A percentile compares a stretch with the other conserved stretches of the same genome.
Evolutionary conservation across 1,140 invertebrate genomes (phyloP).

Genomic region (Solen grandis): DNA sequence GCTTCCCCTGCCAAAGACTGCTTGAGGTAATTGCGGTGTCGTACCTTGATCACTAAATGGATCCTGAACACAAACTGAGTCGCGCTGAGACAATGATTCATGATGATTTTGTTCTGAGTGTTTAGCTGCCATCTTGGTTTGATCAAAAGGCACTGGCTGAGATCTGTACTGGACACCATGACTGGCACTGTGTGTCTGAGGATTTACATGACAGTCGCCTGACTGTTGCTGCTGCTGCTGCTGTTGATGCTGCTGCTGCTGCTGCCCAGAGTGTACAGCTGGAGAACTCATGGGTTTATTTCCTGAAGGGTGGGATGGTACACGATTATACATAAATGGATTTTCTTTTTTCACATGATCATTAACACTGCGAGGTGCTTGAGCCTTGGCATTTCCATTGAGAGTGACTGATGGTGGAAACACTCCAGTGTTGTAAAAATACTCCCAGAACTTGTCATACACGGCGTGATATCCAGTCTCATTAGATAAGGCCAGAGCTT

Average conservation of each 20-base stretch:
- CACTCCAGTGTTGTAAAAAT: slow-evolving; percentile 71
- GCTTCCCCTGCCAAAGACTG: not conserved
- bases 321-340: too few relatives aligned
- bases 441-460: slow-evolving; percentile 75
- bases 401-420: slow-evolving; percentile 71
- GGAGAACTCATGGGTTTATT: slow-evolving; percentile 5
- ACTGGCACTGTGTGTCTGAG: not conserved
- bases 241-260: slow-evolving; percentile 3
- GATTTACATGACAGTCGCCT: not conserved
- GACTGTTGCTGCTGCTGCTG: slow-evolving; percentile 26
- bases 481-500: slow-evolving; percentile 61
- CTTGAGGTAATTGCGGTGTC: not conserved
- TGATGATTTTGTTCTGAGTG: not conserved
- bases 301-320: too few relatives aligned
- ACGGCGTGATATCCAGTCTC: slow-evolving; percentile 61
- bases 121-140: not conserved
- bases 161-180: not conserved
- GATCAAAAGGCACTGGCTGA: slow-evolving; percentile 13
- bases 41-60: slow-evolving; percentile 6
- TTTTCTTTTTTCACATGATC: too few relatives aligned
- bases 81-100: not conserved
- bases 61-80: slow-evolving; percentile 11
- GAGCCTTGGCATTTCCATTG: not conserved
- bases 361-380: too few relatives aligned
- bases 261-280: slow-evolving; percentile 1